Evolutionary conservation across 2,113 vertebrate genomes (phyloP), one percentile per base, ranked within the genome.

Genomic region (Rostratula benghalensis): DNA sequence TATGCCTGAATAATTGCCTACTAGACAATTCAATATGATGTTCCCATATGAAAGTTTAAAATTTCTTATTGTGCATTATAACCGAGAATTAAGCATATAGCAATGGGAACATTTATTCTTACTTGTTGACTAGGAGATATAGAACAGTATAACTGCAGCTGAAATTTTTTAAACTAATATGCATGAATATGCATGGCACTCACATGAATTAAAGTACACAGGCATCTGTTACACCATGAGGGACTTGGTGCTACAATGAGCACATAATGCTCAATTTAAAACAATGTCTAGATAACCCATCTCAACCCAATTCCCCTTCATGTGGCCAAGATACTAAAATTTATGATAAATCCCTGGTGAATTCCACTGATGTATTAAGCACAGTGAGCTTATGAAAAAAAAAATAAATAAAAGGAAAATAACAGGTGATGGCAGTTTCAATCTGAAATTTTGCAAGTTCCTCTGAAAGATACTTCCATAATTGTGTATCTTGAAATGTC

Each of bases 181-280:
- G 46, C 23, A 94, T 97, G 93, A 94, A 93, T 96, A 97, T 96
- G 95, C 93, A 96, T 94, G 67, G 50, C 59, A 84, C 54, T 85
- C 61, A 50, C 59, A 93, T 92, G 93, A 96, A 95, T 95, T 97
- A 96, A 96, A 93, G 90, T 92, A 90, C 59, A 94, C 95, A 96
- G 78, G 89, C 90, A 96, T 94, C 91, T 97, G 87, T 91, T 96
- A 87, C 59, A 69, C 81, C 88, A 70, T 61, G 88, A 95, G 89
- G 82, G 91, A 95, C 54, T 83, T 65, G 39, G 22, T 83, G 83
- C 57, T 89, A 83, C 37, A 82, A 83, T 70, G 73, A 84, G 60
- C 59, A 81, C 68, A 87, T 95, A 78, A 82, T 64, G 51, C 87
- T 84, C 74, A 71, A 79, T 59, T 93, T 93, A 90, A 96, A 97